phyloP scores from a whole-genome alignment of 2,888 invertebrate species.

The Agrochola litura region DNA sequence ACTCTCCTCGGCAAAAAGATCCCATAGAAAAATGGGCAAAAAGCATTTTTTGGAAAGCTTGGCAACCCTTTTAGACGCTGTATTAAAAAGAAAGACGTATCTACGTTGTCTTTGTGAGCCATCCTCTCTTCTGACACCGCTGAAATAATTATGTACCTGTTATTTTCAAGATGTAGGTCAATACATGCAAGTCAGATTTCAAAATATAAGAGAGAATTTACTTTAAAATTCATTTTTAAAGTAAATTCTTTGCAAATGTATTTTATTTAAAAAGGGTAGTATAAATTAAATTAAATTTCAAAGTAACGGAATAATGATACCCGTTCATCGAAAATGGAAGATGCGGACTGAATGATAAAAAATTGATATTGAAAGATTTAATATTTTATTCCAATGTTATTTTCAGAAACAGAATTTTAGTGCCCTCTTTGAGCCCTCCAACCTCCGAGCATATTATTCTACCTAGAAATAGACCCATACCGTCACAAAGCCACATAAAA shows the following conservation, averaged over 20 bases:
- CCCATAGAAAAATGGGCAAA: conserved; percentile 72
- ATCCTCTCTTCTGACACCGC: conserved; percentile 64
- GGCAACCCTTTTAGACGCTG: conserved; percentile 77
- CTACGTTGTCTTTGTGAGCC: conserved; percentile 71
- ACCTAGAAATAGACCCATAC: not conserved
- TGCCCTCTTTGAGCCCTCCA: not conserved
- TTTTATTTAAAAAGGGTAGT: conserved; percentile 7
- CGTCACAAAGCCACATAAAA: not conserved
- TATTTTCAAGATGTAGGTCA: conserved; percentile 69
- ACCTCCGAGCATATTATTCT: not conserved
- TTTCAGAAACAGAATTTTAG: not conserved
- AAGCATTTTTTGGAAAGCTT: conserved; percentile 73
- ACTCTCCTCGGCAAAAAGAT: conserved; percentile 69
- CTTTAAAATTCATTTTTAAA: conserved; percentile 1
- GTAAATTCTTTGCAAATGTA: too few species aligned
- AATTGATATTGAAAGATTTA: too few species aligned
- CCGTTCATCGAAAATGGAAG: not conserved
- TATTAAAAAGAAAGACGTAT: conserved; percentile 79
- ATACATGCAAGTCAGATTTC: conserved; percentile 9
- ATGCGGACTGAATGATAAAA: not conserved
- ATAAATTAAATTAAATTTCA: not conserved
- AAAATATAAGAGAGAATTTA: conserved; percentile 11
- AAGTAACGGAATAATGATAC: not conserved
- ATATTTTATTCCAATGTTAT: not conserved
- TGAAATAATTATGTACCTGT: conserved; percentile 67